A percentile compares a stretch with the other conserved stretches of the same genome.
phyloP scores from a whole-genome alignment of 2,797 vertebrate genomes.

The Pristis pectinata region DNA sequence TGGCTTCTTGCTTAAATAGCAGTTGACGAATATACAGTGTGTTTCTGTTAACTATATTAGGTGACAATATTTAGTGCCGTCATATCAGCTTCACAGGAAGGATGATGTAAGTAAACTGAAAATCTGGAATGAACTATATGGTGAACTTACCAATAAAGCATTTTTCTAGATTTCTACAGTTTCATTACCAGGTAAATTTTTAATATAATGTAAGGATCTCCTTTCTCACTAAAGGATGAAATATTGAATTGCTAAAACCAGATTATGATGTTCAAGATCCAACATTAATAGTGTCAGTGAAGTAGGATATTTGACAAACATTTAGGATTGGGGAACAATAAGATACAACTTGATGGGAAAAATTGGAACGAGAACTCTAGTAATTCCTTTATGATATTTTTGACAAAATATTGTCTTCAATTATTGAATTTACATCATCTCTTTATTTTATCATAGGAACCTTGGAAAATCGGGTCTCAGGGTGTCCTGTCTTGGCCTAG shows the following conservation, averaged over 20 bases:
- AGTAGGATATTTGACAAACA: background rate
- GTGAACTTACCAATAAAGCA: background rate
- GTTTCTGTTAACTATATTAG: background rate
- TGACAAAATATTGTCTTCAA: background rate
- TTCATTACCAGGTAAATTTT: background rate
- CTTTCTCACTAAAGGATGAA: background rate
- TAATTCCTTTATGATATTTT: background rate
- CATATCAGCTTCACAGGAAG: background rate
- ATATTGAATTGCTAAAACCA: background rate
- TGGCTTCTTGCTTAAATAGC: background rate
- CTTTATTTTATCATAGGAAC: constrained; percentile 74
- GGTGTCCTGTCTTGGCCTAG: constrained; percentile 94
- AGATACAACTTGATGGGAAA: background rate
- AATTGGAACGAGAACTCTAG: background rate
- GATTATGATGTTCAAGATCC: background rate
- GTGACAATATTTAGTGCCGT: background rate
- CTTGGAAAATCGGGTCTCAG: constrained; percentile 93
- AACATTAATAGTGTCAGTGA: background rate
- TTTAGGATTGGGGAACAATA: background rate
- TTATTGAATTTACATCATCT: constrained; percentile 40
- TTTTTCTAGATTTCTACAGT: background rate
- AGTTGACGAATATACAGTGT: background rate
- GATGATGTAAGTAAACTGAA: background rate
- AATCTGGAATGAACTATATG: background rate
- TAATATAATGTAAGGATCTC: background rate